phyloP scores from a whole-genome alignment of 2,888 invertebrate species.

The Leptopilina drosophilae region DNA sequence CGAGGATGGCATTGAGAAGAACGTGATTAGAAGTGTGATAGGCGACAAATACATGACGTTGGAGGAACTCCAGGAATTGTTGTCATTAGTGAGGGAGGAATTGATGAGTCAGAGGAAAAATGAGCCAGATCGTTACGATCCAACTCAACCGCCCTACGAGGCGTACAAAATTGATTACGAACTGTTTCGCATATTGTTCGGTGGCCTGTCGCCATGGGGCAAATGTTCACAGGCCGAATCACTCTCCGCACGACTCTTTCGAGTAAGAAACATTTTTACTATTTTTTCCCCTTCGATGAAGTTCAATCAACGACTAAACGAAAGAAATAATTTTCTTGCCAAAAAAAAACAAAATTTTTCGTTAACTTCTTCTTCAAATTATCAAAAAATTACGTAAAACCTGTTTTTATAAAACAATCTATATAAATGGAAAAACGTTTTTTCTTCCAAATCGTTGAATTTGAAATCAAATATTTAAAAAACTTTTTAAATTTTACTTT shows the following conservation, averaged over 20 bases:
- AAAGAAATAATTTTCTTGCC: too few species aligned
- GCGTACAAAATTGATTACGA: constrained; percentile 92
- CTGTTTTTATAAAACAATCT: too few species aligned
- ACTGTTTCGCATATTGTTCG: constrained; percentile 91
- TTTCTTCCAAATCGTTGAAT: too few species aligned
- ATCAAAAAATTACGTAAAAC: too few species aligned
- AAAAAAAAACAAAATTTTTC: too few species aligned
- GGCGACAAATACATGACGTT: constrained; percentile 83
- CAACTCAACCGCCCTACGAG: constrained; percentile 89
- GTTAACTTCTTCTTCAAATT: too few species aligned
- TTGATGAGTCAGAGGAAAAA: constrained; percentile 84
- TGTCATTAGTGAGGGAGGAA: constrained; percentile 85
- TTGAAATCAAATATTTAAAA: too few species aligned
- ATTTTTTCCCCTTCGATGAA: neutral
- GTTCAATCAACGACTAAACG: too few species aligned
- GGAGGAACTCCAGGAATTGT: constrained; percentile 82
- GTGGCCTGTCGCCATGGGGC: constrained; percentile 94
- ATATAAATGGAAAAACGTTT: too few species aligned
- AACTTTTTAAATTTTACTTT: too few species aligned
- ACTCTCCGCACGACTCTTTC: constrained; percentile 91
- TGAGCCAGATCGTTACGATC: constrained; percentile 82
- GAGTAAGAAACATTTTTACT: constrained; percentile 80
- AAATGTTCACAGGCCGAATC: constrained; percentile 88
- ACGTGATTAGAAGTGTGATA: constrained; percentile 91
- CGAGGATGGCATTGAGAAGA: constrained; percentile 92